phyloP scores from a whole-genome alignment of 2,113 vertebrate genomes.

The Podarcis cretensis region DNA sequence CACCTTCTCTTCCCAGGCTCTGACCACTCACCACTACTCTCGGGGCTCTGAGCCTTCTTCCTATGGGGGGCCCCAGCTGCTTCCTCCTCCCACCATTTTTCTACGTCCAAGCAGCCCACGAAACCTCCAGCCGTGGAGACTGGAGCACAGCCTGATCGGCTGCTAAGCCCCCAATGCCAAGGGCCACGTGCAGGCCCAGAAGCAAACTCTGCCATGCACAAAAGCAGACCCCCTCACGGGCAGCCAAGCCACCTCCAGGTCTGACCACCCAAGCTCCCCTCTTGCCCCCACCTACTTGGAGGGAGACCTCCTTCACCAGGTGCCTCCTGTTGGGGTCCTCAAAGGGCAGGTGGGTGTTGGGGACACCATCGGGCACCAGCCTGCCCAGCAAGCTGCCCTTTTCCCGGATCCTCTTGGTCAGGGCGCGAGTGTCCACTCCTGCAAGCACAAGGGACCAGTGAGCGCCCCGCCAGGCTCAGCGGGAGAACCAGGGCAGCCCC shows the following conservation, averaged over 20 bases:
- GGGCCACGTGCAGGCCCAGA: too few species aligned
- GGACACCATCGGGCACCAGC: constrained; percentile 83
- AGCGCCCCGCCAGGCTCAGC: not conserved
- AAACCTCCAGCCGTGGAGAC: too few species aligned
- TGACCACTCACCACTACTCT: too few species aligned
- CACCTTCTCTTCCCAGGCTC: too few species aligned
- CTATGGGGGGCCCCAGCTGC: too few species aligned
- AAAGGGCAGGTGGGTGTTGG: constrained; percentile 73
- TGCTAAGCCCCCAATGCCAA: too few species aligned
- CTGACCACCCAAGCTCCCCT: not conserved
- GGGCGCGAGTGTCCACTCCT: constrained; percentile 91
- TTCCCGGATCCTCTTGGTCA: constrained; percentile 94
- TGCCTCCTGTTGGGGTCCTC: constrained; percentile 86
- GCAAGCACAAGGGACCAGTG: accelerated
- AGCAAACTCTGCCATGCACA: too few species aligned
- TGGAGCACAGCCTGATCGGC: too few species aligned
- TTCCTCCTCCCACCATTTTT: too few species aligned
- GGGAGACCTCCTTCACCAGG: constrained; percentile 90
- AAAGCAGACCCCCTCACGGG: too few species aligned
- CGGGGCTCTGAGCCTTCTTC: too few species aligned
- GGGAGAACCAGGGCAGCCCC: not conserved
- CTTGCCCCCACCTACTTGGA: constrained; percentile 80
- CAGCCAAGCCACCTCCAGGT: not conserved
- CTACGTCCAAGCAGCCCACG: too few species aligned
- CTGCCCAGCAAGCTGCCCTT: constrained; percentile 93